Evolutionary conservation across 2,113 vertebrate species (phyloP).

Genomic region (Gambusia affinis): DNA sequence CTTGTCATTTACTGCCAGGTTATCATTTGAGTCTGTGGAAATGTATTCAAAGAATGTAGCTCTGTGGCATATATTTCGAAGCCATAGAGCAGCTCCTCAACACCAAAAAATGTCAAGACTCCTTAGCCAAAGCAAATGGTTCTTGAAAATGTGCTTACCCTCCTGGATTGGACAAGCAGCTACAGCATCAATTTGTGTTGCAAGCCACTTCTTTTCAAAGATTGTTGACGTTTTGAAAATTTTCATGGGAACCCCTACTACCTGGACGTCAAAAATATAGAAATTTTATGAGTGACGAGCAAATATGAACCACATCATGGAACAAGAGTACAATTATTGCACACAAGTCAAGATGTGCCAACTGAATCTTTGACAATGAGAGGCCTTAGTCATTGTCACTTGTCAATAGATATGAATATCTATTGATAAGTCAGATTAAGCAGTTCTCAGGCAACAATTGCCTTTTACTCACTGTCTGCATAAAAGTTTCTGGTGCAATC

Average conservation of each 20-base stretch:
- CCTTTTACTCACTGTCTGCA: constrained; percentile 63
- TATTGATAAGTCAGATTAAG: not conserved
- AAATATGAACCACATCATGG: no score
- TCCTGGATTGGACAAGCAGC: constrained; percentile 71
- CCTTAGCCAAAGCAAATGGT: not conserved
- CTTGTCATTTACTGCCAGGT: no score
- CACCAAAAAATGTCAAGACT: no score
- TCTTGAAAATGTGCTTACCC: constrained; percentile 31
- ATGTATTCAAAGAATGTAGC: not conserved
- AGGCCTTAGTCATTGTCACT: no score
- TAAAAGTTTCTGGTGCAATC: constrained; percentile 56
- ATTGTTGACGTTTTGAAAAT: constrained; percentile 73
- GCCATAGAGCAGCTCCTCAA: not conserved
- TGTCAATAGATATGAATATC: no score
- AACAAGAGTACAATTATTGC: no score
- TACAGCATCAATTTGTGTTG: constrained; percentile 72
- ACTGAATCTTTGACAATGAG: no score
- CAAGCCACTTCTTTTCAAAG: constrained; percentile 77
- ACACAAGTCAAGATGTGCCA: no score
- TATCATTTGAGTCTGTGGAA: no score
- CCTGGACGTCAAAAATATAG: constrained; percentile 54
- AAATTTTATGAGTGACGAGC: not conserved
- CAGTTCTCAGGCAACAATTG: not conserved
- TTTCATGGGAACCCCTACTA: constrained; percentile 73
- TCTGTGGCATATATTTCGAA: not conserved